phyloP scores from a whole-genome alignment of 30 jellyfish, hydroid and myxozoan species.

The Pelagia noctiluca region DNA sequence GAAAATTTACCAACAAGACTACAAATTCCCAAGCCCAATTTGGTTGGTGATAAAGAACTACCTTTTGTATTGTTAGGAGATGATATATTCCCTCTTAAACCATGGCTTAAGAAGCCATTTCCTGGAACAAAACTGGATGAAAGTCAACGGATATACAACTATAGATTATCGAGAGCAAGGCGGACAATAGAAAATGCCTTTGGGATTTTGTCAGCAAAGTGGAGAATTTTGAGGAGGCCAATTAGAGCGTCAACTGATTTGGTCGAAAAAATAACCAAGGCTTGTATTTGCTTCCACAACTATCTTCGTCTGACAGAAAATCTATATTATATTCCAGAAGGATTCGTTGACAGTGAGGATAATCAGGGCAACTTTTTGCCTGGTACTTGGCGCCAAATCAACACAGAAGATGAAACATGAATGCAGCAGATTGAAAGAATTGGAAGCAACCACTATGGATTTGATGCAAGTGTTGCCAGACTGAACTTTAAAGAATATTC shows the following conservation, averaged over 20 bases:
- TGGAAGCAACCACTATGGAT: constrained; percentile 1
- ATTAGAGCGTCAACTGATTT: constrained; percentile 30
- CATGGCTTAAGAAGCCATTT: constrained; percentile 60
- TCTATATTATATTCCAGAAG: constrained; percentile 35
- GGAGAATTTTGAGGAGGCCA: constrained; percentile 62
- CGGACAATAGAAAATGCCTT: constrained; percentile 42
- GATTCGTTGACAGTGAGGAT: constrained; percentile 63
- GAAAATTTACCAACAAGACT: not conserved
- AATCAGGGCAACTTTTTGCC: constrained; percentile 41
- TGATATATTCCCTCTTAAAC: constrained; percentile 46
- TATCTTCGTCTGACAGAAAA: constrained; percentile 48
- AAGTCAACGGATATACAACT: constrained; percentile 22
- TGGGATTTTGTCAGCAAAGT: constrained; percentile 33
- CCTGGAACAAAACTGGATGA: constrained; percentile 26
- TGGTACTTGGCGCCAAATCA: constrained; percentile 66
- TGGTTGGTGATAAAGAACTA: not conserved
- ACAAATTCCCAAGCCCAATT: not conserved
- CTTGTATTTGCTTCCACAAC: constrained; percentile 56
- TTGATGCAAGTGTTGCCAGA: constrained; percentile 36
- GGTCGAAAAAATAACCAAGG: constrained; percentile 45
- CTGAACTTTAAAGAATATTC: constrained; percentile 6
- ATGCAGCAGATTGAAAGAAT: constrained; percentile 4
- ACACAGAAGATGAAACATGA: constrained; percentile 5
- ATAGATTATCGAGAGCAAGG: constrained; percentile 15
- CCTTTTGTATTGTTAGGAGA: constrained; percentile 35